These are phyloP conservation scores for Uropsilus gracilis DNA, from an alignment of 2,113 vertebrate genomes.

Conservation along the genomic window DNA sequence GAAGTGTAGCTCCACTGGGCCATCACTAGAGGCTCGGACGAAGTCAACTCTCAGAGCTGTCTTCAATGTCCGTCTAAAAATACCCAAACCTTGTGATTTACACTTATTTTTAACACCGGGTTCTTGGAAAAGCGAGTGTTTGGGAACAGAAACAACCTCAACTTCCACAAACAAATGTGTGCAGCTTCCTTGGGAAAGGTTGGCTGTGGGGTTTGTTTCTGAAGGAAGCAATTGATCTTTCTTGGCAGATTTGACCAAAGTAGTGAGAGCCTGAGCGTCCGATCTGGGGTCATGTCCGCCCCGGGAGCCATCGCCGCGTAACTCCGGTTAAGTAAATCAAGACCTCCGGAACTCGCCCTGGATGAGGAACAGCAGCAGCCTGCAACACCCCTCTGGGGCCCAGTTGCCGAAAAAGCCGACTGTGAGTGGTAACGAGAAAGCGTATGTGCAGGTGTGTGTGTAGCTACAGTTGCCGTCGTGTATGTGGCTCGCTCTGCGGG, in stretches of 20 bases:
- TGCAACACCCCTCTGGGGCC: no score
- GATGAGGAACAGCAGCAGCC: no score
- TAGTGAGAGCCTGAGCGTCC: conserved; percentile 67
- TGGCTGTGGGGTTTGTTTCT: conserved; percentile 81
- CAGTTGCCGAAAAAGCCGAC: no score
- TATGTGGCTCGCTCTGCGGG: no score
- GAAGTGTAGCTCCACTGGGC: no score
- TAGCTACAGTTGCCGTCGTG: no score
- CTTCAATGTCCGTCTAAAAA: conserved; percentile 6
- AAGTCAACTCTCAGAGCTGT: no score
- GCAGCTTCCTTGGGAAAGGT: conserved; percentile 78
- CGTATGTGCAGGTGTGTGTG: no score
- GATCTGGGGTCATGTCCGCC: conserved; percentile 80
- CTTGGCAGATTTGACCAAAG: conserved; percentile 84
- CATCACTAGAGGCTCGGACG: no score
- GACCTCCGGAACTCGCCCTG: not conserved
- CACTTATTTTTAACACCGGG: conserved; percentile 31
- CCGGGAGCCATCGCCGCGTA: conserved; percentile 62
- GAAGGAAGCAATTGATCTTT: conserved; percentile 85
- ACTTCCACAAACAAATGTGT: conserved; percentile 45
- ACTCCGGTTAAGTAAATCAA: conserved; percentile 22
- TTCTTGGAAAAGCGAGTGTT: conserved; percentile 64
- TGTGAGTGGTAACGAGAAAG: no score
- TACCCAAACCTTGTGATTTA: conserved; percentile 55
- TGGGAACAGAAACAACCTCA: conserved; percentile 63